Evolutionary conservation across 2,888 invertebrate species (phyloP), one percentile per base, ranked within the genome.

Genomic region (Pandemis heparana): DNA sequence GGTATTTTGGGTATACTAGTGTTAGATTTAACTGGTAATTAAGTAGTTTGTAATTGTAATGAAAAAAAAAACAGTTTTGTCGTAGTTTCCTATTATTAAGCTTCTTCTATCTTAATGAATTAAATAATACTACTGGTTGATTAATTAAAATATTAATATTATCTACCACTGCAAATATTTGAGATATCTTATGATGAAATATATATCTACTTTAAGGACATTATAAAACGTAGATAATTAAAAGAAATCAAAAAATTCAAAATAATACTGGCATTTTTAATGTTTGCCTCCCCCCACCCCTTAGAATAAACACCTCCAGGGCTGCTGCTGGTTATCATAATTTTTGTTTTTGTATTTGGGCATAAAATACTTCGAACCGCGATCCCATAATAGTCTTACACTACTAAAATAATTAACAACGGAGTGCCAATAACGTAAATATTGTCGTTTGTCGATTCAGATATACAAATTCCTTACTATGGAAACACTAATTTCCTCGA

Each of bases 211-310:
- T 94, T 90, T 94, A 94, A 95, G 94, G 92, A 94, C 94, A 95
- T 94, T 94, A 95, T 94, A 92, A 94, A 94, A 91, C 94, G 94
- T 95, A 95, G 95, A 94, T 94, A 95, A 95, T 94, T 94, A 94
- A 95, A 94, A 94, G 94, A 93, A 94, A 94, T 94, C 94, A 92
- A 94, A 95, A 94, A 90, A 91, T 94, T 94, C 89, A 94, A 95
- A 93, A 93, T 90, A 92, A 77, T 70, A 89, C 86, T 92, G 89
- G 93, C 92, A 94, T 94, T 95, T 95, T 95, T 92, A 94, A 93
- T 94, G 89, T 83, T 89, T 80, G 80, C 83, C 82, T 80, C 79
- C 82, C n/a, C 82, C 81, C 85, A 75, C 79, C 87, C 91, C 79
- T 76, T 87, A 87, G 85, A 78, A 78, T 82, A 82, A 32, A 78